Evolutionary conservation across 2,113 vertebrate genomes (phyloP).

Genomic region (Mirza zaza): DNA sequence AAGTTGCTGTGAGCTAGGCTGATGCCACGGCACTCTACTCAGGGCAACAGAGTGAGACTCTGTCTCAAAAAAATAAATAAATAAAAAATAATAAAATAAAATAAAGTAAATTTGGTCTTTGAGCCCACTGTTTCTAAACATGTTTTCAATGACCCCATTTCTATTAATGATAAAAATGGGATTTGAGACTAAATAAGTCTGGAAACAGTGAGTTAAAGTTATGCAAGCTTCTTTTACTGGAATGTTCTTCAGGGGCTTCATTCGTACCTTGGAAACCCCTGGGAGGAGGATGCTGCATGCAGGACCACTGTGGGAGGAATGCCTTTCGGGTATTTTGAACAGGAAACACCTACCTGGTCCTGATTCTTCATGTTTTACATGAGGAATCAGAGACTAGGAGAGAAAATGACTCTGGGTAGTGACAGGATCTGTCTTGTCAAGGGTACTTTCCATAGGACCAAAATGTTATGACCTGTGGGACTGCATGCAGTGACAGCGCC

Average conservation of each 20-base stretch:
- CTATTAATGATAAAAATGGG: neutral
- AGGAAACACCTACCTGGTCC: neutral
- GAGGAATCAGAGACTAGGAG: neutral
- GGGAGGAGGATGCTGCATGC: neutral
- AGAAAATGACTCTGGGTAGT: neutral
- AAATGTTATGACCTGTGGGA: neutral
- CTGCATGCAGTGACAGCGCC: accelerated
- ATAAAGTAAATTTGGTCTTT: neutral
- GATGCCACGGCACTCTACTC: no score
- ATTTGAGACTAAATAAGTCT: neutral
- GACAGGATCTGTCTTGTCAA: neutral
- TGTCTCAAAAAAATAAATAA: no score
- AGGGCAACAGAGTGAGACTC: no score
- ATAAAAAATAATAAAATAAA: no score
- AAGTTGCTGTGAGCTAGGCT: no score
- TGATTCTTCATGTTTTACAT: neutral
- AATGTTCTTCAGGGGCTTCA: neutral
- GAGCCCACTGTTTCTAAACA: neutral
- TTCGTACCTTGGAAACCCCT: accelerated
- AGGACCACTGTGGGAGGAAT: neutral
- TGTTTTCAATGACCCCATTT: neutral
- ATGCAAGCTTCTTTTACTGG: neutral
- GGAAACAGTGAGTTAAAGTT: neutral
- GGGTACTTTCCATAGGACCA: neutral
- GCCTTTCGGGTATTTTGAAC: neutral